Evolutionary conservation across 2,888 invertebrate genomes (phyloP).

Genomic region (Acanthococcus lagerstroemiae): DNA sequence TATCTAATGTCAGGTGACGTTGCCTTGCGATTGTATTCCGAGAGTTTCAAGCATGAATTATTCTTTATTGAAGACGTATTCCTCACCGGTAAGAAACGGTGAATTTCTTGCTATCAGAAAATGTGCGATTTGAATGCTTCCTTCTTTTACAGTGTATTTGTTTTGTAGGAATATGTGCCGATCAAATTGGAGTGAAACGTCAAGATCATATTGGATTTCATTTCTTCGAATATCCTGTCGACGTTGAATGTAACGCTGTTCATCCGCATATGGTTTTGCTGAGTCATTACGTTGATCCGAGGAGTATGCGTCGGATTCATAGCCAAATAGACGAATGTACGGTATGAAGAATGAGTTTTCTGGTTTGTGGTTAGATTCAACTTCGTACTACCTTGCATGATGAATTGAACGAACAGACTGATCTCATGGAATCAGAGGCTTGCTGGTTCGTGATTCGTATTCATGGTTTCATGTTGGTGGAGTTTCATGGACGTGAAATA

Average conservation of each 20-base stretch:
- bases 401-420: too few species aligned
- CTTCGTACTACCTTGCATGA: too few species aligned
- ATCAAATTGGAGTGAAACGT: neutral
- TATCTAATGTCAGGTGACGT: conserved; percentile 63
- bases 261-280: conserved; percentile 6
- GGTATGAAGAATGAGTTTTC: neutral
- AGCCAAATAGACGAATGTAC: neutral
- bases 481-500: too few species aligned
- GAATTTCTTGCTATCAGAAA: too few species aligned
- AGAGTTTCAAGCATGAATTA: conserved; percentile 56
- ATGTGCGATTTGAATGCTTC: too few species aligned
- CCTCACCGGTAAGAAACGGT: conserved; percentile 63
- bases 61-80: conserved; percentile 71
- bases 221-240: conserved; percentile 10
- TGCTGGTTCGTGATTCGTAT: too few species aligned
- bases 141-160: too few species aligned
- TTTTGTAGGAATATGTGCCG: conserved; percentile 7
- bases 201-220: conserved; percentile 4
- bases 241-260: conserved; percentile 5
- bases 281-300: conserved; percentile 3
- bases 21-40: conserved; percentile 53
- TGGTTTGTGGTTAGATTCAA: neutral
- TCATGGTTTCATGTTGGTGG: too few species aligned
- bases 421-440: too few species aligned
- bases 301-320: conserved; percentile 4